Evolutionary conservation across 2,113 vertebrate species (phyloP).

Genomic region (Pedionomus torquatus): DNA sequence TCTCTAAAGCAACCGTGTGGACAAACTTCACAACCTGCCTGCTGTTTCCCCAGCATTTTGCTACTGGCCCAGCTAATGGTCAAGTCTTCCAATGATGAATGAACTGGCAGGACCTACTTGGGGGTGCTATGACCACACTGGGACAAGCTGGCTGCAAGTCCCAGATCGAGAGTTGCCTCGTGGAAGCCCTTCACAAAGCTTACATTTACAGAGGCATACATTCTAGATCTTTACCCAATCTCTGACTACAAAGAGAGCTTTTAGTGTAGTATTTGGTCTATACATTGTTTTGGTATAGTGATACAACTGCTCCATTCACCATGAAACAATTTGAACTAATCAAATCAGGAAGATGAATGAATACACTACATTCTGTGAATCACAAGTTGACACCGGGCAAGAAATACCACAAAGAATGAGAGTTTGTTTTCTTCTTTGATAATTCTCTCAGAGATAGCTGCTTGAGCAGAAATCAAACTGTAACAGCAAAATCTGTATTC

Average conservation of each 20-base stretch:
- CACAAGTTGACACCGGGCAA: not conserved
- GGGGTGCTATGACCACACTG: not conserved
- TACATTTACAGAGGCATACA: not conserved
- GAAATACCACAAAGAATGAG: not conserved
- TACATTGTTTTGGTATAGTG: not conserved
- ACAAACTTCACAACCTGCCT: not conserved
- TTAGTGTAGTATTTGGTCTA: not conserved
- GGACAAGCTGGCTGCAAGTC: not conserved
- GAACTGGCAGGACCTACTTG: not conserved
- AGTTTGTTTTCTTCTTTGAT: not conserved
- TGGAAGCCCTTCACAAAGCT: slow-evolving; percentile 3
- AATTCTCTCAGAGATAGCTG: not conserved
- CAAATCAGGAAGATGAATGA: slow-evolving; percentile 24
- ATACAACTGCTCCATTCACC: not conserved
- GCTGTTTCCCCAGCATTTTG: not conserved
- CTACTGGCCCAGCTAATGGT: not conserved
- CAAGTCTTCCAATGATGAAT: not conserved
- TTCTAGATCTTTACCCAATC: not conserved
- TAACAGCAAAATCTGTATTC: not conserved
- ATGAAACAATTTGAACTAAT: not conserved
- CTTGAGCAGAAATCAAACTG: not conserved
- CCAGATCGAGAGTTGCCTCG: not conserved
- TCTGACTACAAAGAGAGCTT: not conserved
- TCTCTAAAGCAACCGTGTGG: not conserved
- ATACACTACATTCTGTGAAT: not conserved